Conservation (phyloP, 2,113 vertebrate species). For the Azemiops feae region DNA sequence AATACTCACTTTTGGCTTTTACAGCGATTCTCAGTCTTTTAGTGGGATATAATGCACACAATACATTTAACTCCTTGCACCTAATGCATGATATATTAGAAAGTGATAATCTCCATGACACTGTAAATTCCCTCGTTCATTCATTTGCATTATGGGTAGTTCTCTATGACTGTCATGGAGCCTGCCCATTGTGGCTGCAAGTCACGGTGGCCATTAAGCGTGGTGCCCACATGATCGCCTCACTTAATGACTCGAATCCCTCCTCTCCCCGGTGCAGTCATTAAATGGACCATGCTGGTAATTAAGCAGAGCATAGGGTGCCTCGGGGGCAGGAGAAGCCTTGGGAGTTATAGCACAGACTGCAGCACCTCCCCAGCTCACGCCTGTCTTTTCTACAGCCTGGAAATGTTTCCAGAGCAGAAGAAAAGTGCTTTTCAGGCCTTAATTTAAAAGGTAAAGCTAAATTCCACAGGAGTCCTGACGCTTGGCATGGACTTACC, state of each 20-base stretch:
- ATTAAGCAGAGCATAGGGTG: neutral
- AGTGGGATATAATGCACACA: neutral
- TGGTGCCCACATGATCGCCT: neutral
- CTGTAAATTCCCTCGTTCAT: neutral
- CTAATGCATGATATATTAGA: neutral
- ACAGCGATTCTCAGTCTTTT: neutral
- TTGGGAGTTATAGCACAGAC: neutral
- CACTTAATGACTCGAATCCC: neutral
- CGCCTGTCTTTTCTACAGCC: neutral
- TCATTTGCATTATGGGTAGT: neutral
- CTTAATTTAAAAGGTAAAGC: conserved; percentile 21
- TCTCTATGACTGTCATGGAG: neutral
- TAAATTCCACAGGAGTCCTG: conserved; percentile 26
- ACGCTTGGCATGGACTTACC: neutral
- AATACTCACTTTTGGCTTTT: neutral
- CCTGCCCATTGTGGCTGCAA: neutral
- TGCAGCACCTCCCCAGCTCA: neutral
- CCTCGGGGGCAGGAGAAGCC: neutral
- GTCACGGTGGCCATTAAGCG: neutral
- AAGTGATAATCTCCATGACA: neutral
- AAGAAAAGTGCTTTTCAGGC: conserved; percentile 19
- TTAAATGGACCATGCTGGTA: neutral
- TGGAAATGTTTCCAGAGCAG: neutral
- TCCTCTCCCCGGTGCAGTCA: neutral
- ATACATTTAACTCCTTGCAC: neutral